Base-by-base conservation (phyloP, 2,797 vertebrate genomes). In the Rhinogobio ventralis region DNA sequence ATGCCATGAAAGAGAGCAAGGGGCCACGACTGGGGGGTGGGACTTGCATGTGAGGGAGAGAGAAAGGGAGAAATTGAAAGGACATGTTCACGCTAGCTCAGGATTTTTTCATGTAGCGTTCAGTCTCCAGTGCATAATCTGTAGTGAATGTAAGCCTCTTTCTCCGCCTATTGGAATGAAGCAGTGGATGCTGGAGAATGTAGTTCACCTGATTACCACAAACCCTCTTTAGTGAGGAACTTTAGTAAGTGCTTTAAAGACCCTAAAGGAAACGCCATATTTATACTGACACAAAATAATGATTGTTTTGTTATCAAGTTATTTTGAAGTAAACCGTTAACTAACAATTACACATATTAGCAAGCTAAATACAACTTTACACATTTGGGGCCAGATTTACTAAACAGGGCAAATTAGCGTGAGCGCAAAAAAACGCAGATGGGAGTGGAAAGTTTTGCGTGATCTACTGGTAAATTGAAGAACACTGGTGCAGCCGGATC, bases 1-100 rank as follows among this genome's bases (percentile, higher is more conserved):
- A 62, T 85, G 75, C 83, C 55, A 62, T 85, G 71, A 33, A 49
- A 17, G 49, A 71, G 51, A 42, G 51, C 57, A 81, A 88, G 77
- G 82, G 46, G 66, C 82, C 69, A 30, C 7, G 66, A 81, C 19
- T 49, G 76, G 76, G 76, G 62, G 62, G 53, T 42, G 64, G 25
- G 33, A 33, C n/a, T 19, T 42, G 23, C 25, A 8, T 36, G 72
- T 49, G 60, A 25, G 33, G 25, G 30, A 49, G 55, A 64, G 74
- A 77, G 82, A 55, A 57, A 51, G 53, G 9, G 46, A 76, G 79
- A 33, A 45, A 64, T 51, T 75, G 71, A 62, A 73, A 46, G 53
- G 45, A 60, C 45, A 23, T 42, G 57, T 23, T 72, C 15, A 82
- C 0, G 11, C 28, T 69, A 53, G 67, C 28, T 73, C 45, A 46